A percentile compares a stretch with the other conserved stretches of the same genome.
phyloP scores from a whole-genome alignment of 2,113 vertebrate genomes.

The Protomyctophum bolini region DNA sequence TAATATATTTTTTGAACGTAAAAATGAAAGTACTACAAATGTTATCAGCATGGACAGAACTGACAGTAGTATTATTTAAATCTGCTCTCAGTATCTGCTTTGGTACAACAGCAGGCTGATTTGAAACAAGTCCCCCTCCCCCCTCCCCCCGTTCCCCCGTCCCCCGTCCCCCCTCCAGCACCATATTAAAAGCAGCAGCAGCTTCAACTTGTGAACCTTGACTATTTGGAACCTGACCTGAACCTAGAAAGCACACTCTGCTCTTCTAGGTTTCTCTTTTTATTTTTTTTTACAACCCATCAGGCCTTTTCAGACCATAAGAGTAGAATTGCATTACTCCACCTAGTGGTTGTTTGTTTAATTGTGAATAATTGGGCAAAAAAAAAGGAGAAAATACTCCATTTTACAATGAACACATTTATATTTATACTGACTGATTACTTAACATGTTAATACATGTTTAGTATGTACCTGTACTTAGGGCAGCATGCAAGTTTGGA shows the following conservation, averaged over 20 bases:
- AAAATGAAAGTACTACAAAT: neutral
- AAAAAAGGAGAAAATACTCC: neutral
- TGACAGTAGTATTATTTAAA: neutral
- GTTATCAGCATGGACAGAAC: neutral
- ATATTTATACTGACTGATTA: no score
- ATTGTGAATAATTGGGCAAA: neutral
- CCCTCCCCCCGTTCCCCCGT: neutral
- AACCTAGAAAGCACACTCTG: slow-evolving; percentile 29
- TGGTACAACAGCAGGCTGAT: neutral
- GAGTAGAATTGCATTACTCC: slow-evolving; percentile 14
- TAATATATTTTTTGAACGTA: neutral
- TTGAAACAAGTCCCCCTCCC: neutral
- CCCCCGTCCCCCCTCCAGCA: neutral
- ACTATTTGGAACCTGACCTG: slow-evolving; percentile 46
- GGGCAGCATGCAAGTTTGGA: neutral
- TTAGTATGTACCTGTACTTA: neutral
- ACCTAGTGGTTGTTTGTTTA: slow-evolving; percentile 44
- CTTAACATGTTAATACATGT: neutral
- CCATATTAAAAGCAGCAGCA: slow-evolving; percentile 34
- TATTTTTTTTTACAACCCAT: slow-evolving; percentile 11
- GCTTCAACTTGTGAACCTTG: slow-evolving; percentile 58
- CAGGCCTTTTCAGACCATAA: slow-evolving; percentile 14
- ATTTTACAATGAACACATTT: no score
- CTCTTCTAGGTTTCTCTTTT: slow-evolving; percentile 9
- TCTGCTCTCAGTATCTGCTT: neutral